Percentiles rank a stretch among this genome's conserved stretches.
Conservation (phyloP, 1,140 invertebrate genomes). For the Nilaparvata lugens region DNA sequence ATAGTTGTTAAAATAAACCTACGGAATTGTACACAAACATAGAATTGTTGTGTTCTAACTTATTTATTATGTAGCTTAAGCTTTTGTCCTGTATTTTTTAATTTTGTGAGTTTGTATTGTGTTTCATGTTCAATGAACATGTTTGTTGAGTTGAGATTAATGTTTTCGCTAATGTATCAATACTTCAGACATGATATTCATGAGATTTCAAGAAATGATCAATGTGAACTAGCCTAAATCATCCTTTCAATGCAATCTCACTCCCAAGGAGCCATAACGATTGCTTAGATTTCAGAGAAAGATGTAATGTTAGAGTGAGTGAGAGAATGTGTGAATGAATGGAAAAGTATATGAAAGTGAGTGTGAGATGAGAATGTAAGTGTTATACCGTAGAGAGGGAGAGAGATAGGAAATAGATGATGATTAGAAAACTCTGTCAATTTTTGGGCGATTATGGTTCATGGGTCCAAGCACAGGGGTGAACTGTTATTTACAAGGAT, state of each 20-base stretch:
- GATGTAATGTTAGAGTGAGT: no score
- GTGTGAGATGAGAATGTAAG: no score
- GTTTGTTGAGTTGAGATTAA: conserved; percentile 13
- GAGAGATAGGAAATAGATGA: conserved; percentile 4
- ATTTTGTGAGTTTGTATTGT: conserved; percentile 15
- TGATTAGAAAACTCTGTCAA: conserved; percentile 4
- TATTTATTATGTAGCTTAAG: conserved; percentile 25
- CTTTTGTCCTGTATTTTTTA: conserved; percentile 17
- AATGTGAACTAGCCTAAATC: background rate
- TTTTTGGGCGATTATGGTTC: background rate
- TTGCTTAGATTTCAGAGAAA: no score
- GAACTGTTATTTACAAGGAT: no score
- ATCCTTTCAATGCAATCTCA: no score
- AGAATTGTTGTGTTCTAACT: conserved; percentile 22
- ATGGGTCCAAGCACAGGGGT: background rate
- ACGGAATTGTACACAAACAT: conserved; percentile 17
- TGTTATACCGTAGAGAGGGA: no score
- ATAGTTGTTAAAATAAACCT: conserved; percentile 17
- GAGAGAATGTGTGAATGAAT: no score
- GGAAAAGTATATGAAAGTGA: no score
- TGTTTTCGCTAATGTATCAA: background rate
- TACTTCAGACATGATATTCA: conserved; percentile 6
- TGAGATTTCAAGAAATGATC: background rate
- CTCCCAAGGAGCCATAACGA: no score
- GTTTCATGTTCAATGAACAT: conserved; percentile 19